A percentile compares a stretch with the other conserved stretches of the same genome.
Evolutionary conservation across 2,113 vertebrate species (phyloP).

Genomic region (Falco punctatus): DNA sequence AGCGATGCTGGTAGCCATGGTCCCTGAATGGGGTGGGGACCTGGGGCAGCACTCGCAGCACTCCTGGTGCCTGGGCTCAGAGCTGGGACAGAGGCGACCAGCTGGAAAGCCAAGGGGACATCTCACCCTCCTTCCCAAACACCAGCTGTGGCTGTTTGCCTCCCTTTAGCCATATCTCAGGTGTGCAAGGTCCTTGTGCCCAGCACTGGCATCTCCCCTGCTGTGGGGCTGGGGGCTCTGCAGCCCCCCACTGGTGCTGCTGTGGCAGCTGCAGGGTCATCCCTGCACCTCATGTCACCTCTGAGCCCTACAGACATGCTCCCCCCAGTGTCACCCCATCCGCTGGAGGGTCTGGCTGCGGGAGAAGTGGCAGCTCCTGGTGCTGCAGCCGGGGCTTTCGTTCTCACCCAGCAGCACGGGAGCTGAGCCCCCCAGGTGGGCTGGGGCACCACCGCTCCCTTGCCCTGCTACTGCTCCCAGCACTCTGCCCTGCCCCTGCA

Average conservation of each 20-base stretch:
- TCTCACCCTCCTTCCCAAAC: background rate
- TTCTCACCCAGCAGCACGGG: accelerated
- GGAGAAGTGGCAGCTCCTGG: accelerated
- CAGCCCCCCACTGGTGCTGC: background rate
- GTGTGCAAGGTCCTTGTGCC: background rate
- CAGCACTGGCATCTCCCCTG: accelerated
- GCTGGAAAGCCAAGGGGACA: background rate
- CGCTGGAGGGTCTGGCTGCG: accelerated
- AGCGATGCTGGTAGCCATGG: accelerated
- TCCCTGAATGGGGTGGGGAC: background rate
- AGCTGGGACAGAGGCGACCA: background rate
- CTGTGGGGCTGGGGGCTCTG: background rate
- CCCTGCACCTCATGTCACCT: accelerated
- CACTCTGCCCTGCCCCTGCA: background rate
- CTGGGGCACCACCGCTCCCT: background rate
- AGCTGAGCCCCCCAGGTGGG: background rate
- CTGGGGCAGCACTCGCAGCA: accelerated
- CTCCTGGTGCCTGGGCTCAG: background rate
- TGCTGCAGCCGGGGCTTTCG: background rate
- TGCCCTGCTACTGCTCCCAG: accelerated
- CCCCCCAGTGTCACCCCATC: background rate
- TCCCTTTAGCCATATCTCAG: accelerated
- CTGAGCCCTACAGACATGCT: accelerated
- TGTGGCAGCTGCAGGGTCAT: accelerated
- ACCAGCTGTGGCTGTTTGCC: background rate